Percentiles rank a stretch among this genome's conserved stretches.
These are phyloP conservation scores for Oreonectes daqikongensis DNA, from an alignment of 2,797 vertebrate genomes.

Conservation along the genomic window DNA sequence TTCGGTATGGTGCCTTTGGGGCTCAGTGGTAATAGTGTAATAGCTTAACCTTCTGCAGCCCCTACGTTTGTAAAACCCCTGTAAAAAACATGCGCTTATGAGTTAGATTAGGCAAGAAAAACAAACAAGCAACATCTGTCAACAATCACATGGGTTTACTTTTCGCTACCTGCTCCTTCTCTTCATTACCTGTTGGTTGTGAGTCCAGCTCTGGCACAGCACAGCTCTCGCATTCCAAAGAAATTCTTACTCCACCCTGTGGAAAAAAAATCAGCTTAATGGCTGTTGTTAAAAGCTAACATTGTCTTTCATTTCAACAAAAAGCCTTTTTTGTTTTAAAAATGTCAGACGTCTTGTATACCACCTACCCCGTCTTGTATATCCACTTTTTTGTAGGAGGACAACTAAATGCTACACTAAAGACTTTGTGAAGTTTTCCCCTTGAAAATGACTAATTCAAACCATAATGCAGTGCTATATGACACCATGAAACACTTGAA, in stretches of 20 bases:
- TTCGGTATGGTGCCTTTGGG: slow-evolving; percentile 18
- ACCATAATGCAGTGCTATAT: slow-evolving; percentile 14
- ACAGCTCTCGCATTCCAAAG: slow-evolving; percentile 14
- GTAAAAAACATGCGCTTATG: not conserved
- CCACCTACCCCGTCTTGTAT: not conserved
- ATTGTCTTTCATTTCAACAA: slow-evolving; percentile 9
- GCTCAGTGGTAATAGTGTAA: slow-evolving; percentile 8
- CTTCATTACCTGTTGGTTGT: slow-evolving; percentile 39
- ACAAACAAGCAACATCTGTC: slow-evolving; percentile 31
- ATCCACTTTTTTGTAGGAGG: not conserved
- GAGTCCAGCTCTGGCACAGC: slow-evolving; percentile 9
- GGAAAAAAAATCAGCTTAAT: slow-evolving; percentile 20
- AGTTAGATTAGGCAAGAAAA: slow-evolving; percentile 11
- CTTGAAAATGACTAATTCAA: slow-evolving; percentile 30
- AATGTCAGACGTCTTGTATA: not conserved
- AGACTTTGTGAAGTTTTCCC: not conserved
- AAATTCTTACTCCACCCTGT: slow-evolving; percentile 4
- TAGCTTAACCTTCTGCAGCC: slow-evolving; percentile 26
- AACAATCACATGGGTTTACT: slow-evolving; percentile 28
- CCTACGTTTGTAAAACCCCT: slow-evolving; percentile 8
- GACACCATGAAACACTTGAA: slow-evolving; percentile 5
- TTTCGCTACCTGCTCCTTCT: slow-evolving; percentile 30
- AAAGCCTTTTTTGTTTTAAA: not conserved
- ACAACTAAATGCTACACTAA: slow-evolving; percentile 10
- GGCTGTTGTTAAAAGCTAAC: not conserved